A percentile compares a stretch with the other conserved stretches of the same genome.
Evolutionary conservation across 2,888 invertebrate genomes (phyloP).

Genomic region (Sipunculus nudus): DNA sequence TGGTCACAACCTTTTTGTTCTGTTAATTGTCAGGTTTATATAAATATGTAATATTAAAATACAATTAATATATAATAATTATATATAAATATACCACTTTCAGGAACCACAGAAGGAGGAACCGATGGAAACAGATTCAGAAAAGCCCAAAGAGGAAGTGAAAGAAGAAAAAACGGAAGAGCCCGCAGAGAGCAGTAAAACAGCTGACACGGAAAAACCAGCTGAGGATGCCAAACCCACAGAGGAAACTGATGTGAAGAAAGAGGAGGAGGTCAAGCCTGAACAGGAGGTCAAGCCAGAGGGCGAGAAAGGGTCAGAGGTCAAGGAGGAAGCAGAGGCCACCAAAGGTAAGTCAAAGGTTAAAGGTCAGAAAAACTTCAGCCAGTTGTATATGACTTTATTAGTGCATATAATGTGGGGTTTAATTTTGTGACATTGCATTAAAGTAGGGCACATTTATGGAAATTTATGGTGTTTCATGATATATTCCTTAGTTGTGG

Average conservation of each 20-base stretch:
- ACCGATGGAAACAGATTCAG: conserved; percentile 36
- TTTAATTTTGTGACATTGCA: too few relatives aligned
- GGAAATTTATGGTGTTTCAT: too few relatives aligned
- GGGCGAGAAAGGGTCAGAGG: conserved; percentile 12
- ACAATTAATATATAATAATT: too few relatives aligned
- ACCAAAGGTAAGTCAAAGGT: conserved; percentile 6
- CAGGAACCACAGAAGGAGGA: not conserved
- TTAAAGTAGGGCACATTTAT: too few relatives aligned
- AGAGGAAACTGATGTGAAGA: conserved; percentile 14
- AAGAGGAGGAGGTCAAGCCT: conserved; percentile 21
- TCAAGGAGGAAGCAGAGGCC: conserved; percentile 2
- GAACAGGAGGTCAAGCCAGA: too few relatives aligned
- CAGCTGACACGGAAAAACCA: conserved; percentile 54
- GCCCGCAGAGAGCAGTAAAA: conserved; percentile 44
- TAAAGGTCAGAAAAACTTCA: conserved; percentile 1
- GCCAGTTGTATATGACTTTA: too few relatives aligned
- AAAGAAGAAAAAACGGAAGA: conserved; percentile 8
- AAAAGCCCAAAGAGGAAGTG: conserved; percentile 11
- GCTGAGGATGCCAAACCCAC: conserved; percentile 13
- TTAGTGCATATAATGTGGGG: too few relatives aligned
- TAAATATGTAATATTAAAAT: too few relatives aligned
- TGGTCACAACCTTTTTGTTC: too few relatives aligned
- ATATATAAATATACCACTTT: too few relatives aligned
- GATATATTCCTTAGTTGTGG: too few relatives aligned
- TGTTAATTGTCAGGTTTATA: too few relatives aligned